These are phyloP conservation scores for Brachionus angularis DNA, from an alignment of 1,140 invertebrate species.

Conservation along the genomic window DNA sequence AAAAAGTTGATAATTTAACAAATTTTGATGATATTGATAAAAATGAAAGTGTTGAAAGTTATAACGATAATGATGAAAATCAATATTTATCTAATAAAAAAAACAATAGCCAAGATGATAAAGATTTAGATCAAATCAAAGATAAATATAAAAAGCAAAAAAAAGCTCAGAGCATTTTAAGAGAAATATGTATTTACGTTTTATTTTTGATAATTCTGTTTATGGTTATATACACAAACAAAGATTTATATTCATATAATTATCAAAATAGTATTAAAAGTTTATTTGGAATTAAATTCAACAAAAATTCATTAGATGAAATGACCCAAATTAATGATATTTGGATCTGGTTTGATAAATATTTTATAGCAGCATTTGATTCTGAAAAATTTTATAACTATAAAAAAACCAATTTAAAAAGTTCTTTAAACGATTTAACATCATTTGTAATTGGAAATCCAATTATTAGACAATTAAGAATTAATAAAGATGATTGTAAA, in stretches of 20 bases:
- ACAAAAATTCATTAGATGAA: not conserved
- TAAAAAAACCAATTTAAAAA: no score
- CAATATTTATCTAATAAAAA: not conserved
- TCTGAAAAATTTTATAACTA: not conserved
- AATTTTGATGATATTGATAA: conserved; percentile 51
- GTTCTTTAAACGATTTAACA: conserved; percentile 60
- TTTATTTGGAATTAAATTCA: no score
- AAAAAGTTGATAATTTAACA: conserved; percentile 58
- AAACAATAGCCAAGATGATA: not conserved
- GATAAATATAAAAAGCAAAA: not conserved
- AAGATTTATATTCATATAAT: not conserved
- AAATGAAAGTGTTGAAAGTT: conserved; percentile 49
- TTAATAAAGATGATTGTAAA: not conserved
- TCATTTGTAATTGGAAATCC: conserved; percentile 63
- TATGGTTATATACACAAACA: conserved; percentile 8
- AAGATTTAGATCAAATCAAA: not conserved
- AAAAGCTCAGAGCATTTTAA: conserved; percentile 19
- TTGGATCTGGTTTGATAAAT: not conserved
- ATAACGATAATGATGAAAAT: not conserved
- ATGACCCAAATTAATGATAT: not conserved
- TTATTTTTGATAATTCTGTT: conserved; percentile 24
- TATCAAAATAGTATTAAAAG: conserved; percentile 16
- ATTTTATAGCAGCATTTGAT: not conserved
- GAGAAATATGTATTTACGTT: conserved; percentile 2
- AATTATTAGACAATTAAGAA: conserved; percentile 55